Base-by-base conservation (phyloP, 2,888 invertebrate species). In the Lypha dubia region DNA sequence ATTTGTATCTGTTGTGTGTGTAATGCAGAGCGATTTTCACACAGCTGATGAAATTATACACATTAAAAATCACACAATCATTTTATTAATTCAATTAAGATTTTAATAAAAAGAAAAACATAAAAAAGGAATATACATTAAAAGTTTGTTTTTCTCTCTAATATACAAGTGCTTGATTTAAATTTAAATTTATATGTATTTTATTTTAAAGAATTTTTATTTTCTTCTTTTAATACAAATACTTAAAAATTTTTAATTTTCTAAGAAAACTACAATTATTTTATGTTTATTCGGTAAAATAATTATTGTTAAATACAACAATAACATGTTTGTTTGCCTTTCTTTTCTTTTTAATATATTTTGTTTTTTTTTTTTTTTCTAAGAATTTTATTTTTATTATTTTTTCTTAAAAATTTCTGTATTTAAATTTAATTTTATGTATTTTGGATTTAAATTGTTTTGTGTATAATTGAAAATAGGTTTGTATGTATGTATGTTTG, bases 111-210 rank as follows among this genome's bases (percentile, higher is more conserved):
- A 63, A 76, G 60, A 53, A 24, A 79, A 81, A 81, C 81, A 70
- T 84, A 84, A n/a, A 63, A 76, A 67, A 53, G 35, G 74, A 81
- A 81, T 84, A 70, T 84, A 84, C 84, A 84, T 74, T 77, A 77
- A 81, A 67, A 70, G n/a, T 8, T 74, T 63, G 22, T 65, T 53
- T 62, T 67, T 32, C 22, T 76, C 3, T 49, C 62, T 73, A 79
- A 84, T 84, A 70, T 81, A 84, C 81, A 81, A 74, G 81, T 80
- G 84, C 73, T 79, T 28, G 32, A 44, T 68, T 51, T 62, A 24
- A 44, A 51, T 49, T 63, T 62, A 38, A 62, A 41, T 81, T 63
- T 63, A 44, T 32, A 65, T 60, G 65, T 28, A 35, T 32, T 32
- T 58, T 38, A n/a, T 65, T 51, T 65, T 74, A 44, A 77, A 68